Base-by-base conservation (phyloP, 2,888 invertebrate species). In the Glaucopsyche alexis region DNA sequence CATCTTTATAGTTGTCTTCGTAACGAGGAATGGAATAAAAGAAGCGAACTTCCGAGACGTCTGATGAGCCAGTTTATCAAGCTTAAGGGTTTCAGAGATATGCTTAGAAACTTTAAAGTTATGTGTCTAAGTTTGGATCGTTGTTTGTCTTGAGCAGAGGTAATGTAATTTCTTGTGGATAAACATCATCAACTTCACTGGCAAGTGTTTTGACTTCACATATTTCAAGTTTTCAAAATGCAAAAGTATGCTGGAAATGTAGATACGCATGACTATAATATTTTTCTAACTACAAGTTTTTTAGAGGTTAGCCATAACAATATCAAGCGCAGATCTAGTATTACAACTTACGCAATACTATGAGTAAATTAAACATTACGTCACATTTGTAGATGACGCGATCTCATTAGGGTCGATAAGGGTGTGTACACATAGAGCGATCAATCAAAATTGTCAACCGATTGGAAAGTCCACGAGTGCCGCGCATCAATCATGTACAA, bases 381-480 rank as follows among this genome's bases (percentile, higher is more conserved):
- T 69, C 45, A 40, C 49, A 72, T 40, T 72, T 45, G 72, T 55
- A 67, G 67, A 72, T 72, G 72, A 78, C 78, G 78, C 81, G 80
- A 67, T 81, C 84, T 85, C 85, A 85, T 87, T 86, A 84, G 80
- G 80, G 74, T 78, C 78, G 77, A 74, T 81, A 84, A 86, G 83
- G 85, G 83, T 82, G 81, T 80, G 81, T 77, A 78, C 81, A 82
- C 83, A 82, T 81, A 76, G 79, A 76, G 75, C 78, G 87, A 92
- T 92, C 92, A 88, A 92, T 92, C 92, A 91, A 88, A 90, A 90
- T 89, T 91, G 91, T 92, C 92, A 91, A 87, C 84, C 88, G 89
- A 89, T 91, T 84, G 89, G 87, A 87, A 88, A 88, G 87, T 86
- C 83, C 85, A 84, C 84, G 84, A 82, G 83, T 84, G 84, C 83